Evolutionary conservation across 2,888 invertebrate species (phyloP), one percentile per base, ranked within the genome.

Genomic region (Asteroscopus sphinx): DNA sequence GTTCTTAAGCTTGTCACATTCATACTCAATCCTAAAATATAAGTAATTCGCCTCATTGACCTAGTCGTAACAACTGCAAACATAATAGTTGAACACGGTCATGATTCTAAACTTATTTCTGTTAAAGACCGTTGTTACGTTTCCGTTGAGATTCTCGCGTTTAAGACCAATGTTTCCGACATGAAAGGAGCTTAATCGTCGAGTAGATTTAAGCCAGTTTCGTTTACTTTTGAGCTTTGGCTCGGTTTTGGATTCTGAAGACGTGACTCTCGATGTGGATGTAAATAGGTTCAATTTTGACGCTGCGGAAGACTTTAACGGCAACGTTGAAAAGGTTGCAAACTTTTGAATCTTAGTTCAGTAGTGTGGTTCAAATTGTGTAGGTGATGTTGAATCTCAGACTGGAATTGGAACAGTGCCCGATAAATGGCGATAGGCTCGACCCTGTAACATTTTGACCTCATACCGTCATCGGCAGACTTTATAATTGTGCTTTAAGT

Each of bases 111-210:
- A 65, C 54, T 57, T 47, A 49, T 32, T 56, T 15, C 6, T 17
- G 47, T 40, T 56, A 61, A 45, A 65, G 26, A 52, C 44, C 57
- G 68, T 47, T 68, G 68, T 67, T 56, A 56, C 66, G 42, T 25
- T 35, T 26, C 32, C 46, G 42, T 35, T 44, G 64, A 66, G 42
- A 64, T 66, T 59, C 46, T 33, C 36, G 46, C 66, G 66, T 59
- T 64, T 66, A 46, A 64, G 33, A 68, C 46, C 62, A 46, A 56
- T 66, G 63, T 63, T 48, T 25, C 42, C 47, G 63, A 52, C 57
- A 36, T 47, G 40, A 68, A 63, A 35, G 30, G 37, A 63, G 68
- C 63, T 68, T 68, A 68, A 57, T 63, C 63, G 57, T 37, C 28
- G 12, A 25, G 55, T 45, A 51, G 33, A 63, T 49, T 65, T 52